These are phyloP conservation scores for Excalfactoria chinensis DNA, from an alignment of 2,113 vertebrate species.

Conservation along the genomic window DNA sequence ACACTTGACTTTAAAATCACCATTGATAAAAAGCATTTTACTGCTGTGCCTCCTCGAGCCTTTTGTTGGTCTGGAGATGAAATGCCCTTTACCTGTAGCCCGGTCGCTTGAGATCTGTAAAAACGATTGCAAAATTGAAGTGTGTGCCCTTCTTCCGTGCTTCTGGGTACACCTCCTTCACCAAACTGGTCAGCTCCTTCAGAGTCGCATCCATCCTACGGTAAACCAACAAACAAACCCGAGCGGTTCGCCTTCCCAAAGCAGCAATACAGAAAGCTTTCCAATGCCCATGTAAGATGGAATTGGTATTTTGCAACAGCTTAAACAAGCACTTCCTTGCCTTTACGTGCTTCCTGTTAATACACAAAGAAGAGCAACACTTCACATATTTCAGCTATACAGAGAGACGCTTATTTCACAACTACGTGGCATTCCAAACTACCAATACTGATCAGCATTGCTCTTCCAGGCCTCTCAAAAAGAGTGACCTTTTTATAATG, in stretches of 20 bases:
- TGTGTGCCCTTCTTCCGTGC: conserved; percentile 97
- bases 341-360: rapidly evolving
- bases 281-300: background rate
- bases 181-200: conserved; percentile 95
- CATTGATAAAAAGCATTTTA: background rate
- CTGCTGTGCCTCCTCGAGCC: background rate
- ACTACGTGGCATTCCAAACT: background rate
- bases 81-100: conserved; percentile 86
- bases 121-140: conserved; percentile 97
- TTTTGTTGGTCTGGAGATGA: background rate
- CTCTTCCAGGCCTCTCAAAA: background rate
- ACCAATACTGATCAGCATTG: background rate
- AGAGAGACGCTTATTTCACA: background rate
- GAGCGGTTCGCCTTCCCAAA: background rate
- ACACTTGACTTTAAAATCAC: background rate
- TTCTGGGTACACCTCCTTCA: conserved; percentile 97
- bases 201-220: conserved; percentile 97
- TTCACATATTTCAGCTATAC: rapidly evolving
- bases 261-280: background rate
- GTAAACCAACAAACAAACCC: background rate
- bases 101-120: conserved; percentile 91
- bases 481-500: background rate
- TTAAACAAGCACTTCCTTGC: background rate
- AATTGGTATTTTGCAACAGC: background rate
- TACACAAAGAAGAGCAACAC: background rate